Conservation (phyloP, 2,888 invertebrate genomes). For the Dynastes tityus region DNA sequence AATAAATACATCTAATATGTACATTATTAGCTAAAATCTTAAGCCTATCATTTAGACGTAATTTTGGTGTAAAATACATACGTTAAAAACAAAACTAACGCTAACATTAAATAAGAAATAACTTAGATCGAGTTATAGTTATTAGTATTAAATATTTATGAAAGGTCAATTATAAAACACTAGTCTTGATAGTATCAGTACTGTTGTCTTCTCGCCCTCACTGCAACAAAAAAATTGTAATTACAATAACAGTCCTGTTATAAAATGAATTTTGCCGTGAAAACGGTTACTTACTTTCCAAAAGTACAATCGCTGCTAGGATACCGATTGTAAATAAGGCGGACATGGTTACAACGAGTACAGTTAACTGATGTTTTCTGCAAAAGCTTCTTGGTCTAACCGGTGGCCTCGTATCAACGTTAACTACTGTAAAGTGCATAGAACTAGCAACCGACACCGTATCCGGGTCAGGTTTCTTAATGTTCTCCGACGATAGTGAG, state of each 20-base stretch:
- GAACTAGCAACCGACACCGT: slow-evolving; percentile 86
- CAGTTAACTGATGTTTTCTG: slow-evolving; percentile 85
- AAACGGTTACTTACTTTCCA: slow-evolving; percentile 82
- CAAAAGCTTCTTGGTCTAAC: slow-evolving; percentile 79
- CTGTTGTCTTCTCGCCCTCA: slow-evolving; percentile 67
- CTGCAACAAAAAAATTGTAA: slow-evolving; percentile 61
- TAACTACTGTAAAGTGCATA: slow-evolving; percentile 90
- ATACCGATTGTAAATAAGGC: slow-evolving; percentile 86
- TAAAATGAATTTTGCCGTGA: background rate
- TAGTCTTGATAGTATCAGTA: slow-evolving; percentile 51
- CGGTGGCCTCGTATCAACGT: slow-evolving; percentile 75
- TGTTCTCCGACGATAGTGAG: slow-evolving; percentile 50
- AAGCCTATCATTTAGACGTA: slow-evolving; percentile 35
- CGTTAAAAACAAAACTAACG: slow-evolving; percentile 35
- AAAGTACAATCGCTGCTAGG: slow-evolving; percentile 84
- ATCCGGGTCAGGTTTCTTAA: slow-evolving; percentile 72
- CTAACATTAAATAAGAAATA: slow-evolving; percentile 47
- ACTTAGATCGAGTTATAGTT: slow-evolving; percentile 35
- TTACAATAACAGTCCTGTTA: background rate
- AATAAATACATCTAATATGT: slow-evolving; percentile 45
- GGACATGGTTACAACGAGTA: slow-evolving; percentile 87
- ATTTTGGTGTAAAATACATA: slow-evolving; percentile 48
- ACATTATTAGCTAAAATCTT: slow-evolving; percentile 42
- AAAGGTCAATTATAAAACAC: slow-evolving; percentile 37
- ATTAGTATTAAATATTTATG: slow-evolving; percentile 43